phyloP scores from a whole-genome alignment of 2,113 vertebrate species.

The Serilophus lunatus region DNA sequence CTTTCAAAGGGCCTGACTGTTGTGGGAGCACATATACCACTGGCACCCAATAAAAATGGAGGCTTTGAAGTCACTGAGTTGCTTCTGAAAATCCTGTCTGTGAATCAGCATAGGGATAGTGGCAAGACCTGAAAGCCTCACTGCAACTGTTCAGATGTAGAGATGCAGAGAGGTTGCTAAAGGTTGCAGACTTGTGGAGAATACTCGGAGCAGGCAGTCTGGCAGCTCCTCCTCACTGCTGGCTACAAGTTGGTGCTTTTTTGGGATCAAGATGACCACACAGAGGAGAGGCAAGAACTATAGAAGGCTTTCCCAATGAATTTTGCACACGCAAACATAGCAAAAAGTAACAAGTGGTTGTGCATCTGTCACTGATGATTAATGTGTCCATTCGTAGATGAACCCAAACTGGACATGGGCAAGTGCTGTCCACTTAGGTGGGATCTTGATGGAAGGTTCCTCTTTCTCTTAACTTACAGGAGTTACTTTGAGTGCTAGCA shows the following conservation, averaged over 20 bases:
- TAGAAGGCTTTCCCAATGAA: background rate
- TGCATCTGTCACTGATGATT: background rate
- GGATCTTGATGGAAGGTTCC: background rate
- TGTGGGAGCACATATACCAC: background rate
- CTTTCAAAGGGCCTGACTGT: background rate
- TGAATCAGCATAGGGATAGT: background rate
- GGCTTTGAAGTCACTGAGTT: background rate
- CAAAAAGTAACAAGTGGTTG: background rate
- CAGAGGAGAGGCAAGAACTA: background rate
- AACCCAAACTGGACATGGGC: background rate
- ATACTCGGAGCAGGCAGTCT: background rate
- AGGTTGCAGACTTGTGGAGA: background rate
- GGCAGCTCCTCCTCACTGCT: background rate
- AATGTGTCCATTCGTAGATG: background rate
- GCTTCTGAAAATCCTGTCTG: background rate
- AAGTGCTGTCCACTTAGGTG: background rate
- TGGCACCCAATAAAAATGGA: background rate
- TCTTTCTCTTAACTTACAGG: background rate
- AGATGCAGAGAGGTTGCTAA: background rate
- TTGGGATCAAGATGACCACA: background rate
- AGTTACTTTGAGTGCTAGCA: background rate
- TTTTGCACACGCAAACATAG: accelerated
- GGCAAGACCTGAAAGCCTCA: background rate
- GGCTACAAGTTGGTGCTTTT: background rate
- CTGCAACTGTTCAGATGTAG: background rate